Evolutionary conservation across 2,113 vertebrate genomes (phyloP).

Genomic region (Oncorhynchus mykiss): DNA sequence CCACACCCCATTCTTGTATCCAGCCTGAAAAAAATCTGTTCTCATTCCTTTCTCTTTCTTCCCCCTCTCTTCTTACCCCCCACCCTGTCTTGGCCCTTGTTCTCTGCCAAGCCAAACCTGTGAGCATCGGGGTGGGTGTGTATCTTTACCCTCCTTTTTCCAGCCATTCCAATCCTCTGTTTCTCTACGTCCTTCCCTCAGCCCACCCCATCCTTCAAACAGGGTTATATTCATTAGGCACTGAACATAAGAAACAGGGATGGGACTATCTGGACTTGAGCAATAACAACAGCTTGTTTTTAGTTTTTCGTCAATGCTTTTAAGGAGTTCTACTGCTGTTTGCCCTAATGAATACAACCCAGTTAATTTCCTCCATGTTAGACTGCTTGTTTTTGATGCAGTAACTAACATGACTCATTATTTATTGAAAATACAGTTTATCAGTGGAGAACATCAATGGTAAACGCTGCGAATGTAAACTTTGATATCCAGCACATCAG

Average conservation of each 20-base stretch:
- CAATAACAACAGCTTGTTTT: too few species aligned
- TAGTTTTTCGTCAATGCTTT: too few species aligned
- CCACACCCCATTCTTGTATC: background rate
- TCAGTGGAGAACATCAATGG: background rate
- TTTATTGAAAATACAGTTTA: slow-evolving; percentile 42
- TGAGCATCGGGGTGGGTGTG: too few species aligned
- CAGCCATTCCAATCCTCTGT: slow-evolving; percentile 2
- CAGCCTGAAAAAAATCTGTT: background rate
- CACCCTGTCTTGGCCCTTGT: too few species aligned
- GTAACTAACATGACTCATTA: slow-evolving; percentile 12
- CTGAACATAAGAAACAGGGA: too few species aligned
- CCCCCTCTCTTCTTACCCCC: background rate
- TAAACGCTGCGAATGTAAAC: background rate
- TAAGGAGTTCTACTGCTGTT: too few species aligned
- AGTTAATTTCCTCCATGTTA: background rate
- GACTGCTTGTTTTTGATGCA: background rate
- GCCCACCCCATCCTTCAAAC: too few species aligned
- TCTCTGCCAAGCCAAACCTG: too few species aligned
- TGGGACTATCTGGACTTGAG: too few species aligned
- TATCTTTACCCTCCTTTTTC: background rate
- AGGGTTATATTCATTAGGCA: too few species aligned
- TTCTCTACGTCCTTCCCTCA: background rate
- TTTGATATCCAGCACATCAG: background rate
- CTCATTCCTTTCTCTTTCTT: too few species aligned
- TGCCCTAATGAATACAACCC: too few species aligned